Evolutionary conservation across 2,797 vertebrate species (phyloP), one percentile per base, ranked within the genome.

Genomic region (Siniperca obscura): DNA sequence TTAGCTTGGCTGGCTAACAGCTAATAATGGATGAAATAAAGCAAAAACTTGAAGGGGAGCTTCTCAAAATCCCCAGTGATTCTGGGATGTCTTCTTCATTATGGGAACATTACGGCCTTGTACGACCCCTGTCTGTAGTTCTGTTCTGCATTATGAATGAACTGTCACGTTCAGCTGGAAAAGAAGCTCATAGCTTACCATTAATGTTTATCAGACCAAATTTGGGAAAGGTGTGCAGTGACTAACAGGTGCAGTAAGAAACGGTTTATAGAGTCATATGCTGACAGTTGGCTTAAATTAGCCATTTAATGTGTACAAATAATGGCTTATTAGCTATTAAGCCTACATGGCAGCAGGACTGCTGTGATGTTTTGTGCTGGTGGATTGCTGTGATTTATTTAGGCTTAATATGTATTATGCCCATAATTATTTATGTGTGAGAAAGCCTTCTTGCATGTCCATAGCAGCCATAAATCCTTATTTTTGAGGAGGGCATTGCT

Each of bases 101-200:
- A 68, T 86, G 76, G 78, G 79, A 87, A 78, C 76, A 70, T 21
- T 19, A 14, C 55, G 82, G 79, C 65, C 76, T 55, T 13, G 61
- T 12, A 8, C 34, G 73, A 76, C 70, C 80, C 46, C 55, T 36
- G 55, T 11, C 64, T 34, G 73, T 61, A 66, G 65, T 12, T 87
- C 44, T 68, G 73, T 34, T 81, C 38, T 81, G 78, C 19, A 60
- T 84, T 66, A 75, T 64, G 48, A 78, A 53, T 70, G 0, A 53
- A 82, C 44, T 25, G n/a, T 62, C 61, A 30, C 38, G 1, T 59
- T 48, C 44, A 60, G 59, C 16, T 42, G 19, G 60, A 16, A 72
- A 34, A 70, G 30, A 62, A 19, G n/a, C 48, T 34, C 8, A 25
- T 2, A 48, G 22, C 14, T 27, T 1, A 21, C 4, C 14, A 38